phyloP scores from a whole-genome alignment of 2,888 invertebrate genomes.

The Drosophila mulleri region DNA sequence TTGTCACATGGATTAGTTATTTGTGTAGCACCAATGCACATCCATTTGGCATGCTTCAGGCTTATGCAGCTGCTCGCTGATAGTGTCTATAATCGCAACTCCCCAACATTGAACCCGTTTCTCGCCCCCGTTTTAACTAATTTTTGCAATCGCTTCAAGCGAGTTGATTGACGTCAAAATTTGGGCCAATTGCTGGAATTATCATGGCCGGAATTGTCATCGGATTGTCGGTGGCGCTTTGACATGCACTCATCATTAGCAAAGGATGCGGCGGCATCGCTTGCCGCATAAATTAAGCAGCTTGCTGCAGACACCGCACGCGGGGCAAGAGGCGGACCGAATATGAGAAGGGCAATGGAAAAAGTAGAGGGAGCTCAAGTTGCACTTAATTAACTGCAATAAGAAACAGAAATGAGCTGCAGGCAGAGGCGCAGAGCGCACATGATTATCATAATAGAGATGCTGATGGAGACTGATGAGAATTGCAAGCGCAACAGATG shows the following conservation, averaged over 20 bases:
- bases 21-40: not conserved
- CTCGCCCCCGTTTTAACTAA: not conserved
- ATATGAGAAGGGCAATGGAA: not conserved
- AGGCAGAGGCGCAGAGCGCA: constrained; percentile 21
- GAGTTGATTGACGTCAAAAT: constrained; percentile 26
- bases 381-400: constrained; percentile 80
- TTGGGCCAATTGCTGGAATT: constrained; percentile 44
- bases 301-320: constrained; percentile 21
- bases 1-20: no score
- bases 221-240: constrained; percentile 66
- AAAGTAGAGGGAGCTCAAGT: constrained; percentile 55
- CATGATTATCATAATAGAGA: constrained; percentile 42
- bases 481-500: constrained; percentile 9
- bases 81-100: not conserved
- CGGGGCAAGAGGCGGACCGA: not conserved
- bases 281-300: constrained; percentile 59
- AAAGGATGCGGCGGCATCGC: constrained; percentile 21
- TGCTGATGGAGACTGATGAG: constrained; percentile 17
- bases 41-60: not conserved
- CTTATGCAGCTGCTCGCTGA: not conserved
- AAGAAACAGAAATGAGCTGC: constrained; percentile 75
- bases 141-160: constrained; percentile 8
- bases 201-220: constrained; percentile 55
- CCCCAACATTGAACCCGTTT: no score
- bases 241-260: constrained; percentile 59